Conservation (phyloP, 2,113 vertebrate genomes). For the Globicephala melas region DNA sequence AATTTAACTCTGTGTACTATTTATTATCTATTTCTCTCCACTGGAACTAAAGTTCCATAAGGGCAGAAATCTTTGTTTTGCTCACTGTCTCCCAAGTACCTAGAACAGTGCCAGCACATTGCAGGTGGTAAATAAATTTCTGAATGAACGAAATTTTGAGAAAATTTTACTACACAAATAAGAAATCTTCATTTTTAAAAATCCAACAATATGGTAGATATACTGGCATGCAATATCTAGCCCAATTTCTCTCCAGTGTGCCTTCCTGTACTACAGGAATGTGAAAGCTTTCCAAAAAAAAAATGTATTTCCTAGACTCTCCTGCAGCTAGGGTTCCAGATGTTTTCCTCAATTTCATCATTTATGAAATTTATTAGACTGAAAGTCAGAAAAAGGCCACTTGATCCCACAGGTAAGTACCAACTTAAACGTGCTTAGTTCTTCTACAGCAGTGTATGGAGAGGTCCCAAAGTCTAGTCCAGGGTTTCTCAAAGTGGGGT, state of each 20-base stretch:
- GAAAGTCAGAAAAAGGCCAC: not conserved
- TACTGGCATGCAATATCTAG: not conserved
- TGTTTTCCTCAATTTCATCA: not conserved
- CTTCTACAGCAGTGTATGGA: not conserved
- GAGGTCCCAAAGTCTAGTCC: not conserved
- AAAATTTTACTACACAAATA: not conserved
- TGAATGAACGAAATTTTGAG: not conserved
- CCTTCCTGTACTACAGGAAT: not conserved
- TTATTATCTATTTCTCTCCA: not conserved
- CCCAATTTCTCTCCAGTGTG: not conserved
- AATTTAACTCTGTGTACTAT: not conserved
- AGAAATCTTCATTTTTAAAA: not conserved
- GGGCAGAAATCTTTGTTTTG: not conserved
- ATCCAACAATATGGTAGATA: not conserved
- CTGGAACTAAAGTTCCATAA: not conserved
- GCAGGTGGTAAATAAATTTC: not conserved
- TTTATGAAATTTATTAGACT: not conserved
- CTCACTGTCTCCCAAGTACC: not conserved
- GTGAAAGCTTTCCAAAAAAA: not conserved
- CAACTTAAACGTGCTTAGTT: not conserved
- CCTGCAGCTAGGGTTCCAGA: not conserved
- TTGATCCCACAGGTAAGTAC: not conserved
- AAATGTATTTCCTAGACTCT: not conserved
- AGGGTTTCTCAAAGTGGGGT: not conserved
- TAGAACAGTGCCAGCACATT: not conserved